Conservation (phyloP, 2,888 invertebrate species). For the Euplexia lucipara region DNA sequence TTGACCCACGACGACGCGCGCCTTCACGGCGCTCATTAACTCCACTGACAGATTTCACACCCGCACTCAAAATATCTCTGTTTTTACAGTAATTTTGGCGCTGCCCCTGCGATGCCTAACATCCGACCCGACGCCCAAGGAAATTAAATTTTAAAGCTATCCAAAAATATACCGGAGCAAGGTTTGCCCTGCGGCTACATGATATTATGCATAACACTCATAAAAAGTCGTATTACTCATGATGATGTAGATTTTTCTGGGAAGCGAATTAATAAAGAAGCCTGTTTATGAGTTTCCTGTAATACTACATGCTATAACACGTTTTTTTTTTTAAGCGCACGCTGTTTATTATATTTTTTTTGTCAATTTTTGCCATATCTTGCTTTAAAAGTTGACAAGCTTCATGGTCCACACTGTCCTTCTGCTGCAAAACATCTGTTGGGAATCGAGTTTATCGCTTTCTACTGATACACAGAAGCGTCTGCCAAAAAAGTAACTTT, state of each 20-base stretch:
- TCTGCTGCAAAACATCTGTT: neutral
- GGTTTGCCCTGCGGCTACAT: conserved; percentile 54
- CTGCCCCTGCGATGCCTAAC: conserved; percentile 59
- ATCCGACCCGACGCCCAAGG: conserved; percentile 62
- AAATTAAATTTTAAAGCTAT: conserved; percentile 72
- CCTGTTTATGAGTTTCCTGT: conserved; percentile 40
- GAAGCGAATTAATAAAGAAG: conserved; percentile 51
- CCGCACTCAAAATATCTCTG: conserved; percentile 67
- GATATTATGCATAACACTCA: conserved; percentile 61
- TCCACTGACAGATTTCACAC: conserved; percentile 68
- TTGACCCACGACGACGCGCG: neutral
- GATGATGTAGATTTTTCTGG: conserved; percentile 56
- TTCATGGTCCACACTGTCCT: neutral
- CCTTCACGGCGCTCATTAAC: conserved; percentile 15
- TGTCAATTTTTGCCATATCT: neutral
- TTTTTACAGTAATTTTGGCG: conserved; percentile 67
- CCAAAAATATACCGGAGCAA: conserved; percentile 58
- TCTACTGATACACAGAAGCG: neutral
- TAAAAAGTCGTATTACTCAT: conserved; percentile 61
- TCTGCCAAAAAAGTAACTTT: conserved; percentile 9
- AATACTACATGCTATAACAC: conserved; percentile 25
- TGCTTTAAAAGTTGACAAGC: conserved; percentile 25
- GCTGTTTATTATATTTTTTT: conserved; percentile 4
- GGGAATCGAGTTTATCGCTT: neutral
- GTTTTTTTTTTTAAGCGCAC: neutral